These are phyloP conservation scores for Ganaspis brasiliensis DNA, from an alignment of 2,888 invertebrate species.

Conservation along the genomic window DNA sequence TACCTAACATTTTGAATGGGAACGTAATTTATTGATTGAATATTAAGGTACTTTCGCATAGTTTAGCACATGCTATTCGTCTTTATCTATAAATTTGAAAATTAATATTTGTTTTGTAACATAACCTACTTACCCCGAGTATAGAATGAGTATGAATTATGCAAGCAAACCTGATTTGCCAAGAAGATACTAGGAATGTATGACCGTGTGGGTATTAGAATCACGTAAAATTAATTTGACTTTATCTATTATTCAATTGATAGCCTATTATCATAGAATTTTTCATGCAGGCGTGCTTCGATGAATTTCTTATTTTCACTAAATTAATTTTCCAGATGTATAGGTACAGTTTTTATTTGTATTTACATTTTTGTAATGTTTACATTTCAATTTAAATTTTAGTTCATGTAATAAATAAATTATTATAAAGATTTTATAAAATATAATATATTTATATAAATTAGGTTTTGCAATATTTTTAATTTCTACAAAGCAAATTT, in stretches of 20 bases:
- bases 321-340: too few relatives aligned
- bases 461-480: too few relatives aligned
- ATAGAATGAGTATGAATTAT: conserved; percentile 19
- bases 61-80: conserved; percentile 4
- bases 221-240: conserved; percentile 12
- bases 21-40: neutral
- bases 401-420: too few relatives aligned
- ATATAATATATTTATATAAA: too few relatives aligned
- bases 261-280: neutral
- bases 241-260: neutral
- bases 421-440: too few relatives aligned
- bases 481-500: too few relatives aligned
- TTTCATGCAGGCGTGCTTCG: neutral
- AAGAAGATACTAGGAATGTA: conserved; percentile 13
- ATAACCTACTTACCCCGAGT: conserved; percentile 16
- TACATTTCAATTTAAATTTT: too few relatives aligned
- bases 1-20: too few relatives aligned
- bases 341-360: too few relatives aligned
- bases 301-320: too few relatives aligned
- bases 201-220: conserved; percentile 3
- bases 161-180: conserved; percentile 19
- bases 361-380: too few relatives aligned
- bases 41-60: neutral
- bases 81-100: neutral
- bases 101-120: neutral